Conservation (phyloP, 2,888 invertebrate genomes). For the Maniola hyperantus region DNA sequence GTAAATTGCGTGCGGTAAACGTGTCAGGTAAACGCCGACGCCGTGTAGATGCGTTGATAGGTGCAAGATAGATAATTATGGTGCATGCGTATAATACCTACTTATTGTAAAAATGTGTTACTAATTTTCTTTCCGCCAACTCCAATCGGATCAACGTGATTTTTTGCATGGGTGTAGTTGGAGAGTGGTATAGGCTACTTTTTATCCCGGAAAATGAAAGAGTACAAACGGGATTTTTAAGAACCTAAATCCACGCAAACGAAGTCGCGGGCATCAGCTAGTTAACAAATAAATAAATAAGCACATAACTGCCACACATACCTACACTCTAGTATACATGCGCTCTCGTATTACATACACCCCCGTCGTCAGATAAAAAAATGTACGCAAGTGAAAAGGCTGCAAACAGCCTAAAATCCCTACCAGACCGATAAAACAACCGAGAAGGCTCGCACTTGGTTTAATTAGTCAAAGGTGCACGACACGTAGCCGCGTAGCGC, state of each 20-base stretch:
- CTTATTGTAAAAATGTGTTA: background rate
- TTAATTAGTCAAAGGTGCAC: slow-evolving; percentile 32
- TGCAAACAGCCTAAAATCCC: background rate
- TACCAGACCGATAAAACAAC: slow-evolving; percentile 17
- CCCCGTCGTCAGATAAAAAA: background rate
- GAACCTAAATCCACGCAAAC: no score
- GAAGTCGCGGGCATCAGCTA: no score
- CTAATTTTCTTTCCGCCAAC: background rate
- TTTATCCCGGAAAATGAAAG: no score
- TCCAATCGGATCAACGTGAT: no score
- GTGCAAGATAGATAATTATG: slow-evolving; percentile 11
- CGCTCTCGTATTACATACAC: no score
- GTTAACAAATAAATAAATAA: no score
- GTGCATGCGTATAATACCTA: background rate
- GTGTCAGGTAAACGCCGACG: slow-evolving; percentile 20
- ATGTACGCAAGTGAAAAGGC: background rate
- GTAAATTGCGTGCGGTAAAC: slow-evolving; percentile 40
- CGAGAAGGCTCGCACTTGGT: slow-evolving; percentile 14
- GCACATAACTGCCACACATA: no score
- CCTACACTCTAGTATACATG: no score
- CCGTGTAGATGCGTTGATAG: slow-evolving; percentile 39
- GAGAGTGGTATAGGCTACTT: no score
- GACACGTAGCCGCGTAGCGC: slow-evolving; percentile 73
- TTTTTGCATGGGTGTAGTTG: no score
- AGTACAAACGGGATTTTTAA: no score